A percentile compares a stretch with the other conserved stretches of the same genome.
These are phyloP conservation scores for Dermolepida albohirtum DNA, from an alignment of 2,888 invertebrate genomes.

Conservation along the genomic window DNA sequence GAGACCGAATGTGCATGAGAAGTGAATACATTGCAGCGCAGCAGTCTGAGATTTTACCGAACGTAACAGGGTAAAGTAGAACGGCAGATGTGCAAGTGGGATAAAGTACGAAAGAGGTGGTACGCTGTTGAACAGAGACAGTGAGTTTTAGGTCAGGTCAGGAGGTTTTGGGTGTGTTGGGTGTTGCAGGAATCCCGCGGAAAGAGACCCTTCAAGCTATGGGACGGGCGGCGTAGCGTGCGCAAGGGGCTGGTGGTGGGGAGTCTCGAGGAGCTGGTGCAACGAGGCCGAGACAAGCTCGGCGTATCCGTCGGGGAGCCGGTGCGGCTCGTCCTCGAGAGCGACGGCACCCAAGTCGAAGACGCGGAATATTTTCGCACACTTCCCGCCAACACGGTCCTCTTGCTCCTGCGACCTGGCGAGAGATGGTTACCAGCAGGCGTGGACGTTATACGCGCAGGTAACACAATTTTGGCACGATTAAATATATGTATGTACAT, in stretches of 20 bases:
- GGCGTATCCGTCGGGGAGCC: constrained; percentile 88
- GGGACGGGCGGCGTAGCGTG: constrained; percentile 94
- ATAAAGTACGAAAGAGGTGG: constrained; percentile 14
- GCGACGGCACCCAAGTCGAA: constrained; percentile 96
- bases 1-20: too few species aligned
- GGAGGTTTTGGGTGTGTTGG: constrained; percentile 52
- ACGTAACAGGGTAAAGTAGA: background rate
- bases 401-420: constrained; percentile 87
- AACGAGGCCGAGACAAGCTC: constrained; percentile 86
- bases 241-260: constrained; percentile 93
- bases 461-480: constrained; percentile 66
- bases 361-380: constrained; percentile 97
- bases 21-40: constrained; percentile 3
- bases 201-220: constrained; percentile 97
- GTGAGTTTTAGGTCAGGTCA: constrained; percentile 60
- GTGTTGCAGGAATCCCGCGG: constrained; percentile 89
- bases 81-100: background rate
- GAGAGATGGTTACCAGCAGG: constrained; percentile 95
- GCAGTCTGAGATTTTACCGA: constrained; percentile 5
- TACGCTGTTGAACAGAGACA: constrained; percentile 44
- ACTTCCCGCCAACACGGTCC: constrained; percentile 89
- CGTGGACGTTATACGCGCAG: constrained; percentile 94
- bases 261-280: constrained; percentile 84
- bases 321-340: constrained; percentile 91
- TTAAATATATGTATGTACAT: too few species aligned